These are phyloP conservation scores for Drosophila ustulata DNA, from an alignment of 2,888 invertebrate species.

Conservation along the genomic window DNA sequence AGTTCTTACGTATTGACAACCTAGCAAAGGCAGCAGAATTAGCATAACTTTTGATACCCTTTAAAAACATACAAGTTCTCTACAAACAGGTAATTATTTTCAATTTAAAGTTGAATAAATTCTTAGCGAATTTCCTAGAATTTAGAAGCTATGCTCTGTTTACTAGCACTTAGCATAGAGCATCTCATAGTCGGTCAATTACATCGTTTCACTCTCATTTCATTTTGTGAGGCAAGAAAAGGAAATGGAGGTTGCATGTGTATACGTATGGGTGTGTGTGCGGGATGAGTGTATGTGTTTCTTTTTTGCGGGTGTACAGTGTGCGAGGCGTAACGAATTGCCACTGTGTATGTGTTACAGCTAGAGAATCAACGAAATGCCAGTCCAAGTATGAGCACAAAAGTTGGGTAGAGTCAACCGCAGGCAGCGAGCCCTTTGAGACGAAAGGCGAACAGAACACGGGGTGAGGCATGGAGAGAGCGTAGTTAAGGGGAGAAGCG, in stretches of 20 bases:
- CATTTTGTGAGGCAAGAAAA: slow-evolving; percentile 28
- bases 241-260: slow-evolving; percentile 56
- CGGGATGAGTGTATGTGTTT: slow-evolving; percentile 13
- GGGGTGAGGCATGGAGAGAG: not conserved
- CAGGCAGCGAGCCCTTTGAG: slow-evolving; percentile 20
- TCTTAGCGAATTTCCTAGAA: not conserved
- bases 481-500: slow-evolving; percentile 14
- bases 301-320: slow-evolving; percentile 52
- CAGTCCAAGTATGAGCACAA: slow-evolving; percentile 52
- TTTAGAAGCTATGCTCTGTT: not conserved
- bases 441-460: slow-evolving; percentile 22
- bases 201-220: not conserved
- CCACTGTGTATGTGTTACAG: slow-evolving; percentile 49
- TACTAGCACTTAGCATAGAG: slow-evolving; percentile 10
- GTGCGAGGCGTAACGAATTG: slow-evolving; percentile 67
- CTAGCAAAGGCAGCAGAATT: not conserved
- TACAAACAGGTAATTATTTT: not conserved
- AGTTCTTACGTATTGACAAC: slow-evolving; percentile 21
- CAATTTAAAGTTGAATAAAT: not conserved
- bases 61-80: not conserved
- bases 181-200: slow-evolving; percentile 14
- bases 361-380: slow-evolving; percentile 67
- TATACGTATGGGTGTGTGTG: slow-evolving; percentile 11
- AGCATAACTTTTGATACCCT: slow-evolving; percentile 17
- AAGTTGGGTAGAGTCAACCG: slow-evolving; percentile 58